phyloP scores from a whole-genome alignment of 2,888 invertebrate genomes.

The Arctia plantaginis region DNA sequence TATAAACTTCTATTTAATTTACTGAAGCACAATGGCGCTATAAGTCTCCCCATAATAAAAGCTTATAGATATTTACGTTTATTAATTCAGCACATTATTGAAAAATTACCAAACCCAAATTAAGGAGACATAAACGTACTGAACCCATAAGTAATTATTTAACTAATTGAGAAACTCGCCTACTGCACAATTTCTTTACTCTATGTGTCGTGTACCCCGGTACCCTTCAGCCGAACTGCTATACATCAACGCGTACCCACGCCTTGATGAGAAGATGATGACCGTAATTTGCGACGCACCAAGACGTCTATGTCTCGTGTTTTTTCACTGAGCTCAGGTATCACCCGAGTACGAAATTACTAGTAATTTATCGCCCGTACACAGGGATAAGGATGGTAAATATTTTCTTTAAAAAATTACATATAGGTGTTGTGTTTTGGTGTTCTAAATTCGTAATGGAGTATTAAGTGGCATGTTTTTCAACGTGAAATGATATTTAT shows the following conservation, averaged over 20 bases:
- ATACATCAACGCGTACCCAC: slow-evolving; percentile 85
- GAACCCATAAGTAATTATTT: neutral
- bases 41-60: too few relatives aligned
- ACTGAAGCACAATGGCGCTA: too few relatives aligned
- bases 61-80: too few relatives aligned
- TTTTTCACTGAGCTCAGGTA: slow-evolving; percentile 86
- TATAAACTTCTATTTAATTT: too few relatives aligned
- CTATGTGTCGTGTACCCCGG: slow-evolving; percentile 51
- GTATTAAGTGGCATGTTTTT: slow-evolving; percentile 18
- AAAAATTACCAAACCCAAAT: neutral
- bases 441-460: slow-evolving; percentile 29
- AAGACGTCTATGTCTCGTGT: slow-evolving; percentile 86
- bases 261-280: slow-evolving; percentile 86
- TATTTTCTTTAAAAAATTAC: slow-evolving; percentile 56
- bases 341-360: slow-evolving; percentile 85
- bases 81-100: neutral
- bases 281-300: slow-evolving; percentile 86
- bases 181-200: slow-evolving; percentile 26
- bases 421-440: slow-evolving; percentile 54
- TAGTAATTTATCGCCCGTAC: slow-evolving; percentile 83
- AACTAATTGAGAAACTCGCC: neutral
- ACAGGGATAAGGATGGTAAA: slow-evolving; percentile 69
- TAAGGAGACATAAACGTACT: neutral
- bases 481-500: neutral
- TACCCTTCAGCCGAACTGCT: slow-evolving; percentile 71